Conservation (phyloP, 2,113 vertebrate genomes). For the Zootoca vivipara region DNA sequence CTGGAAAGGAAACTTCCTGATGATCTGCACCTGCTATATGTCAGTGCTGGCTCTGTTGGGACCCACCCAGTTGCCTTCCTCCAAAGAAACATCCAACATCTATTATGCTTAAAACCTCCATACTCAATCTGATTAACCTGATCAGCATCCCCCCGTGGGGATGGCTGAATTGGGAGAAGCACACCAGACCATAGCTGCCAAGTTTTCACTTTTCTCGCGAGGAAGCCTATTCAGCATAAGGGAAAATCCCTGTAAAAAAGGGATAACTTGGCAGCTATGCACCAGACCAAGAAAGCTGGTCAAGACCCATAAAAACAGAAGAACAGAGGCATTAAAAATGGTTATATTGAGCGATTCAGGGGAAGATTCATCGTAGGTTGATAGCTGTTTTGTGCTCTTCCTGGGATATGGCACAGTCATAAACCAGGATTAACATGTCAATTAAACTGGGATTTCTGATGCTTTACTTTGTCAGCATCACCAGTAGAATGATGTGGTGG, state of each 20-base stretch:
- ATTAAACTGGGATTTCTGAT: constrained; percentile 18
- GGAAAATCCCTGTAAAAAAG: too few relatives aligned
- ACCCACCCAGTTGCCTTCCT: not conserved
- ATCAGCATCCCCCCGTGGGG: not conserved
- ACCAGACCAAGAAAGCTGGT: not conserved
- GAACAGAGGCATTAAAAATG: not conserved
- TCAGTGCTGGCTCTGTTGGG: not conserved
- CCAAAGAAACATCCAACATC: not conserved
- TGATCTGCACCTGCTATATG: not conserved
- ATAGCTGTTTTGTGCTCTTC: constrained; percentile 27
- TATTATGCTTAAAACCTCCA: not conserved
- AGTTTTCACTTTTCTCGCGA: too few relatives aligned
- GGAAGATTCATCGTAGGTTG: constrained; percentile 1
- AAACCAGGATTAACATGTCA: constrained; percentile 28
- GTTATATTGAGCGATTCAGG: not conserved
- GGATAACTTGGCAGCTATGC: too few relatives aligned
- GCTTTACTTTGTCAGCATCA: constrained; percentile 20
- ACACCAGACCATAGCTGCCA: not conserved
- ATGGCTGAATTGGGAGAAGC: not conserved
- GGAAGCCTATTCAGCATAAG: too few relatives aligned
- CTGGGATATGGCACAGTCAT: not conserved
- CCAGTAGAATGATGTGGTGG: not conserved
- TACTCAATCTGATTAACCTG: not conserved
- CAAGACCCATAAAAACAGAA: not conserved
- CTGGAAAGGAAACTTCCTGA: not conserved